Percentiles rank a stretch among this genome's conserved stretches.
Conservation (phyloP, 2,113 vertebrate genomes). For the Gasterosteus nipponicus region DNA sequence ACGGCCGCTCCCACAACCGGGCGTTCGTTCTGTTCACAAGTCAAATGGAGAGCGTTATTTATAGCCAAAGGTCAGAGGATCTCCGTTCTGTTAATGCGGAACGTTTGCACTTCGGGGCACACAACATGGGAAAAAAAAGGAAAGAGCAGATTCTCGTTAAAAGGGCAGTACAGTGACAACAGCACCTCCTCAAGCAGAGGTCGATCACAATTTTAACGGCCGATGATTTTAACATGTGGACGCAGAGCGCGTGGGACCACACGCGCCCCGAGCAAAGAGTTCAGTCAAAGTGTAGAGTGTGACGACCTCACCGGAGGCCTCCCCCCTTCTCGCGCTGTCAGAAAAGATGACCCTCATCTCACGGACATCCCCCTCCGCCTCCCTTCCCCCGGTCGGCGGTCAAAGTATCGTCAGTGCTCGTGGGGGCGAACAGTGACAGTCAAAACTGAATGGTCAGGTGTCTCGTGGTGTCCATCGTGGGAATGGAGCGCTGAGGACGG, state of each 20-base stretch:
- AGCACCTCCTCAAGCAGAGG: constrained; percentile 18
- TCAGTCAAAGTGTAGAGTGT: constrained; percentile 44
- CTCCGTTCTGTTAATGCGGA: constrained; percentile 55
- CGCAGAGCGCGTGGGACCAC: background rate
- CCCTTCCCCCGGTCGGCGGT: no score
- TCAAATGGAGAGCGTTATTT: constrained; percentile 71
- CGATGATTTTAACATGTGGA: background rate
- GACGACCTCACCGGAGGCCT: constrained; percentile 58
- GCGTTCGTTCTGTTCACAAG: constrained; percentile 53
- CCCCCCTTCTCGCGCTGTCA: constrained; percentile 58
- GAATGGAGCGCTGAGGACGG: background rate
- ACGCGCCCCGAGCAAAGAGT: constrained; percentile 9
- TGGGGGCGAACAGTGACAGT: constrained; percentile 1
- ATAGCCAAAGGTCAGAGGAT: constrained; percentile 69
- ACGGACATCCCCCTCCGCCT: constrained; percentile 12
- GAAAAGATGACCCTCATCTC: constrained; percentile 68
- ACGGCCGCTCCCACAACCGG: constrained; percentile 52
- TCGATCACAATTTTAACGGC: constrained; percentile 26
- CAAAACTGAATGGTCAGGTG: background rate
- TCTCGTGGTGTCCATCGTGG: background rate
- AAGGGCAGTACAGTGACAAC: constrained; percentile 31
- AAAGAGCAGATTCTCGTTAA: constrained; percentile 38
- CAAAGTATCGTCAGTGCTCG: no score
- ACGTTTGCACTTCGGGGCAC: constrained; percentile 33
- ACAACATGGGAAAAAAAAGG: background rate